Base-by-base conservation (phyloP, 2,888 invertebrate species). In the Steinernema carpocapsae region DNA sequence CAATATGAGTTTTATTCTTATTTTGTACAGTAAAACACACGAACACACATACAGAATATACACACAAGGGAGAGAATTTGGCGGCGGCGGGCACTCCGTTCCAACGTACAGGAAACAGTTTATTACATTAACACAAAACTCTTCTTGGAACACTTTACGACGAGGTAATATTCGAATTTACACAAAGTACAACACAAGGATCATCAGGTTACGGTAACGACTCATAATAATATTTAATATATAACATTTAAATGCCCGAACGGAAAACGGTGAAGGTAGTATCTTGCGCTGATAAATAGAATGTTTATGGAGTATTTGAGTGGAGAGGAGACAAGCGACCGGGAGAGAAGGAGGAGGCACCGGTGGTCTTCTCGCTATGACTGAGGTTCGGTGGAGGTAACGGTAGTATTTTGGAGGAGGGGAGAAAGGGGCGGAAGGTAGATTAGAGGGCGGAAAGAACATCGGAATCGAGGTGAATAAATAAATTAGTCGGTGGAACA, bases 381-480 rank as follows among this genome's bases (percentile, higher is more conserved):
- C 22, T 22, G 56, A 4, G 12, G 4, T 56, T 56, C 56, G 22
- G 56, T 26, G 56, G 26, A 56, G 56, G 56, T 26, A 56, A 56
- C 22, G 56, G 26, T 26, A 22, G 56, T 7, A 14, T 43, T 43
- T 43, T 43, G 56, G 56, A 7, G 56, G 22, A 24, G 6, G 56
- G 56, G 22, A 56, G 56, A 14, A 22, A 24, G 6, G 56, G 56
- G 22, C 56, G 56, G 56, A 24, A 56, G 56, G 56, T 56, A 56
- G 56, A 56, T 22, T 14, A 26, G 26, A 19, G 51, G n/a, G 51
- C 6, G n/a, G 56, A 56, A 56, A 56, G 56, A 56, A 26, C 56
- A 56, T 24, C 56, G 56, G 56, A 56, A 56, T 56, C 56, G 56
- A 56, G 56, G 56, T 56, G 56, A 56, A 56, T 56, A 56, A 56